Percentiles rank a stretch among this genome's conserved stretches.
Conservation (phyloP, 2,888 invertebrate species). For the Xylota sylvarum region DNA sequence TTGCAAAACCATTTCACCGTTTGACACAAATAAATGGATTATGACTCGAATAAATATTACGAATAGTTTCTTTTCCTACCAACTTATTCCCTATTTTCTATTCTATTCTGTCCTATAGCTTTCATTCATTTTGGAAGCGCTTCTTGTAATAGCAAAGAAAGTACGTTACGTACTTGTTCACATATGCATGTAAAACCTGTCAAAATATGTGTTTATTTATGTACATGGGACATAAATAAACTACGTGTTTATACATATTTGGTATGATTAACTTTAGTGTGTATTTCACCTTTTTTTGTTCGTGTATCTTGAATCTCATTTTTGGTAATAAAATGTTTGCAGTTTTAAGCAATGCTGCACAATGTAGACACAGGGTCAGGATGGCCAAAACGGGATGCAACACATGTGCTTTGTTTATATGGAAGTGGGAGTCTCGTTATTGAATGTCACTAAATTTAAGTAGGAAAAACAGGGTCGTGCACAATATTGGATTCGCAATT, state of each 20-base stretch:
- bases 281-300: neutral
- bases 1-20: conserved; percentile 1
- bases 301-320: too few relatives aligned
- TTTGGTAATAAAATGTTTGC: neutral
- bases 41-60: conserved; percentile 20
- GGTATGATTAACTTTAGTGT: neutral
- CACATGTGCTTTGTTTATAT: too few relatives aligned
- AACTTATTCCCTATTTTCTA: neutral
- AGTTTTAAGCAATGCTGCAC: too few relatives aligned
- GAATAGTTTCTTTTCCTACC: conserved; percentile 8
- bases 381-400: too few relatives aligned
- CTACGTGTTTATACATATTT: neutral
- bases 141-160: conserved; percentile 9
- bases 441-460: too few relatives aligned
- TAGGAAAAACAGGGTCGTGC: too few relatives aligned
- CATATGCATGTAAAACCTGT: neutral
- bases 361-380: neutral
- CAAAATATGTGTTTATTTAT: neutral
- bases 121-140: conserved; percentile 8
- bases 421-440: too few relatives aligned
- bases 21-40: conserved; percentile 40
- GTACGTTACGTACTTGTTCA: neutral
- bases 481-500: too few relatives aligned
- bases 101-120: too few relatives aligned
- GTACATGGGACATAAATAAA: neutral